Evolutionary conservation across 2,797 vertebrate genomes (phyloP).

Genomic region (Simalia tracyae): DNA sequence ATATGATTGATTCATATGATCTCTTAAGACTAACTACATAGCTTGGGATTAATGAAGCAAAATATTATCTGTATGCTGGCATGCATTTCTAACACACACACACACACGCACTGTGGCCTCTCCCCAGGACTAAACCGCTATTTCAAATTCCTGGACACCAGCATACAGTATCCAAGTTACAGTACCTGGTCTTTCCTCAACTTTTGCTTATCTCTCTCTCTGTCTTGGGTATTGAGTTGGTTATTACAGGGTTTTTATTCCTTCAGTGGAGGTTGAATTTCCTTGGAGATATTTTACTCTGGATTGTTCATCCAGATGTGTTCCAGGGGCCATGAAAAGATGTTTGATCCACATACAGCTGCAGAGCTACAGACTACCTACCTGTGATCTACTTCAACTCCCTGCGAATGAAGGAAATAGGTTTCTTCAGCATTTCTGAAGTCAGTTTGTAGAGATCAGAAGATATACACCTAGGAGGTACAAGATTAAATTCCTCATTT

Average conservation of each 20-base stretch:
- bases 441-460: background rate
- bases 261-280: background rate
- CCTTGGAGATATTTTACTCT: background rate
- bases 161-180: too few relatives aligned
- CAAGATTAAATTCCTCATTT: background rate
- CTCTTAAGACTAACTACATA: background rate
- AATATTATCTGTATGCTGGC: background rate
- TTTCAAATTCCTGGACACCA: background rate
- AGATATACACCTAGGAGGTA: too few relatives aligned
- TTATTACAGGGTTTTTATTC: background rate
- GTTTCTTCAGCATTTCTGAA: background rate
- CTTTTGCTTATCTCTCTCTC: background rate
- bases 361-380: background rate
- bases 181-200: background rate
- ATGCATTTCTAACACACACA: background rate
- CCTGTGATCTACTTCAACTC: background rate
- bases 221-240: background rate
- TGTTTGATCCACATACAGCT: background rate
- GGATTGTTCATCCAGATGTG: background rate
- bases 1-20: background rate
- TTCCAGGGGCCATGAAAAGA: background rate
- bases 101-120: background rate
- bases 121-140: background rate
- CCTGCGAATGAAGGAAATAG: background rate
- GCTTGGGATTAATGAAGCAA: too few relatives aligned